Evolutionary conservation across 2,113 vertebrate species (phyloP).

Genomic region (Strix uralensis): DNA sequence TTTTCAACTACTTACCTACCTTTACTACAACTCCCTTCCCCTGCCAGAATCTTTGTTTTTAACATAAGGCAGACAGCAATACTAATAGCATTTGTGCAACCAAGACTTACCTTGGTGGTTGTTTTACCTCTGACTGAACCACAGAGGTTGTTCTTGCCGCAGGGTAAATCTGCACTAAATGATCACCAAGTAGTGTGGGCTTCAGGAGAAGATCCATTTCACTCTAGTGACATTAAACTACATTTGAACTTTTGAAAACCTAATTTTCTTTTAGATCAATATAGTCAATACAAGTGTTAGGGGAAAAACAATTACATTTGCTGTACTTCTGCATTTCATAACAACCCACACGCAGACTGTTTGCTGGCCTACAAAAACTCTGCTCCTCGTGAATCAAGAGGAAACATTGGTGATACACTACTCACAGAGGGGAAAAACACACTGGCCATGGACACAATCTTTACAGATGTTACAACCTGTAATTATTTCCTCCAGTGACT

Average conservation of each 20-base stretch:
- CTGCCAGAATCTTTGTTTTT: background rate
- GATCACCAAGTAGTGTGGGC: background rate
- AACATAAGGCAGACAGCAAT: background rate
- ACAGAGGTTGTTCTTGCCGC: background rate
- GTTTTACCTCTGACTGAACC: background rate
- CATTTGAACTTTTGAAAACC: slow-evolving; percentile 57
- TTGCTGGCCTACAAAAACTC: background rate
- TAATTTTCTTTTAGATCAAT: slow-evolving; percentile 61
- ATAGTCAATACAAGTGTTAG: background rate
- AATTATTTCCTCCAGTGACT: background rate
- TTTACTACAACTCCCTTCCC: background rate
- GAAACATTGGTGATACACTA: background rate
- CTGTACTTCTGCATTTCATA: background rate
- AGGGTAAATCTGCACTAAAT: background rate
- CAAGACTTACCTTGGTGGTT: background rate
- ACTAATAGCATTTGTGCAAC: background rate
- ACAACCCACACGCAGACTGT: background rate
- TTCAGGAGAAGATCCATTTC: background rate
- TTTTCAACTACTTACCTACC: background rate
- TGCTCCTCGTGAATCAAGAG: background rate
- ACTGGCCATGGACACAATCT: background rate
- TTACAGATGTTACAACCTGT: background rate
- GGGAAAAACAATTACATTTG: slow-evolving; percentile 4
- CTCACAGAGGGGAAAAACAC: background rate
- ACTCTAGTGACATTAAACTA: slow-evolving; percentile 30